Evolutionary conservation across 2,888 invertebrate species (phyloP).

Genomic region (Caenorhabditis sp.): DNA sequence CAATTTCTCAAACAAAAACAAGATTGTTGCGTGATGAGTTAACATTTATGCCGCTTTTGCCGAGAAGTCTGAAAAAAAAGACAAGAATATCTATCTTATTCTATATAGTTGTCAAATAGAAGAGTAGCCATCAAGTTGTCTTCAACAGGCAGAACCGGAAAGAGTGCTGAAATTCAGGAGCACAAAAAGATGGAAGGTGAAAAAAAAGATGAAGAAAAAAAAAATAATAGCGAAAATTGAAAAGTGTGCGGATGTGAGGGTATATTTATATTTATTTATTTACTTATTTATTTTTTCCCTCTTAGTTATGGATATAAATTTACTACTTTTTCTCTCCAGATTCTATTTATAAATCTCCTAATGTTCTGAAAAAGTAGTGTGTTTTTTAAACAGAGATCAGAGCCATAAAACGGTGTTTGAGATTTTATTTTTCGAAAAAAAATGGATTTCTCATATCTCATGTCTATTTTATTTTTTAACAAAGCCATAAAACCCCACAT

Average conservation of each 20-base stretch:
- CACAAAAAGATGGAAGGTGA: not conserved
- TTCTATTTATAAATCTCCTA: not conserved
- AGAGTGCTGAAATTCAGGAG: not conserved
- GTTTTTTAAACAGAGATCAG: not conserved
- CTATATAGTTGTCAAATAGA: not conserved
- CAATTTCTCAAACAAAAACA: not conserved
- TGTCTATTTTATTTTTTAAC: not conserved
- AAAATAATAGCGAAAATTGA: not conserved
- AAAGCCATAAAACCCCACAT: not conserved
- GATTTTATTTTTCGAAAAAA: not conserved
- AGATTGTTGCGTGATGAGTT: not conserved
- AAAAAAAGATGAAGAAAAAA: not conserved
- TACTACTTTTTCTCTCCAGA: not conserved
- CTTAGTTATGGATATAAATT: not conserved
- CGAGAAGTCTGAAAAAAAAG: too few species aligned
- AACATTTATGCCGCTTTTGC: not conserved
- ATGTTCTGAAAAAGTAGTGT: not conserved
- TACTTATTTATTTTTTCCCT: not conserved
- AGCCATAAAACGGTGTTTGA: not conserved
- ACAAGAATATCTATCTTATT: not conserved
- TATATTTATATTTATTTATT: not conserved
- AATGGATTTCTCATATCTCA: not conserved
- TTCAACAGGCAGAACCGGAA: not conserved
- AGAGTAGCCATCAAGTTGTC: not conserved
- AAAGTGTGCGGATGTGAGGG: not conserved